Percentiles rank a stretch among this genome's conserved stretches.
Conservation (phyloP, 1,140 invertebrate species). For the Procambarus clarkii region DNA sequence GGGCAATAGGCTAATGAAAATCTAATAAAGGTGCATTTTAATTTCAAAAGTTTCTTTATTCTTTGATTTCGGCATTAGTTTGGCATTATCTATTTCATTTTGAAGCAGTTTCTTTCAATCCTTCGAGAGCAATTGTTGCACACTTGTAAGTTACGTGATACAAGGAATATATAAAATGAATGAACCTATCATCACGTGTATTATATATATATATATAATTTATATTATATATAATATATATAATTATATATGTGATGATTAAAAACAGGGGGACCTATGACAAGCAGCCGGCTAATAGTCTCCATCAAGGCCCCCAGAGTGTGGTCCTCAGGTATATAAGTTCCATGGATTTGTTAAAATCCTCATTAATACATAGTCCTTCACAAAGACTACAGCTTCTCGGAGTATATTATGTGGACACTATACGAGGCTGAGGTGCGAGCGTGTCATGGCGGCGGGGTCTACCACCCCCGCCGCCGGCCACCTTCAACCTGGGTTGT, state of each 20-base stretch:
- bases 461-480: neutral
- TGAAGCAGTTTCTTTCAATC: neutral
- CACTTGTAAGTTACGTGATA: no score
- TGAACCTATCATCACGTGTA: neutral
- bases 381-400: neutral
- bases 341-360: no score
- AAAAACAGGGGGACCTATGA: no score
- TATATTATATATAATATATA: neutral
- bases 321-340: no score
- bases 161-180: neutral
- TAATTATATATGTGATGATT: neutral
- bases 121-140: neutral
- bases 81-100: no score
- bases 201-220: neutral
- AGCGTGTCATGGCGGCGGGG: no score
- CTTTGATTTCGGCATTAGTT: no score
- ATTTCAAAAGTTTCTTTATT: neutral
- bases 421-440: neutral
- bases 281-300: no score
- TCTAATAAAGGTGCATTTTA: neutral
- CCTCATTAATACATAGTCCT: neutral
- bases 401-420: neutral
- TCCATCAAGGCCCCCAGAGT: no score
- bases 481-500: neutral
- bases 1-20: no score